Base-by-base conservation (phyloP, 1,140 invertebrate genomes). In the Palaemon carinicauda region DNA sequence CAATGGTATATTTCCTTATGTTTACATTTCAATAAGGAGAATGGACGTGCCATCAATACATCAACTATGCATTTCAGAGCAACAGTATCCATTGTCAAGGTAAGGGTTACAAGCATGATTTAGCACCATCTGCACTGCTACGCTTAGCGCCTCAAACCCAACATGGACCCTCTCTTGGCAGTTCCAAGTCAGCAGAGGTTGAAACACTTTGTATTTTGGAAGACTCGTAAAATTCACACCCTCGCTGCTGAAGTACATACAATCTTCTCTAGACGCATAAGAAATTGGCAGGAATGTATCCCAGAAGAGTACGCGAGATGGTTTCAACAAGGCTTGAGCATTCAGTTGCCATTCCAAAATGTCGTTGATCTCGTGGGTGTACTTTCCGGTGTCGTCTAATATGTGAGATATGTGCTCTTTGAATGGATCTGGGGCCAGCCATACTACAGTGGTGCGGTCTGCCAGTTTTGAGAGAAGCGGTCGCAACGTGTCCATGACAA, bases 121-220 rank as follows among this genome's bases (percentile, higher is more conserved):
- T 0, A 86, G 17, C 24, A 73, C 69, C 84, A 86, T 86, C 78
- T 86, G 84, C 19, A 80, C 84, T n/a, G 84, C 84, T n/a, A 86
- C 75, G 41, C 29, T 31, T 1, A 86, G 5, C 14, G 65, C 84
- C 50, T 86, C 84, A n/a, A 80, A 24, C 5, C 84, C 84, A 21
- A 80, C 52, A 41, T 86, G 84, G 31, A 80, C 53, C 31, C 77
- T 51, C 17, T 86, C 84, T n/a, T 50, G 14, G 27, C 84, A 86
- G 27, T 86, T 53, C 84, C 84, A 86, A 3, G 75, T 12, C 29
- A 73, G 53, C 1, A 54, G 24, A 10, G 77, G 17, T 1, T 15
- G 31, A 29, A 86, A 86, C 10, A 7, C 12, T 5, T 21, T 21
- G 24, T 71, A 80, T 5, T 17, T 29, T 3, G 77, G 65, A 15